Percentiles rank a stretch among this genome's conserved stretches.
Conservation (phyloP, 2,888 invertebrate species). For the Stenotaenia linearis region DNA sequence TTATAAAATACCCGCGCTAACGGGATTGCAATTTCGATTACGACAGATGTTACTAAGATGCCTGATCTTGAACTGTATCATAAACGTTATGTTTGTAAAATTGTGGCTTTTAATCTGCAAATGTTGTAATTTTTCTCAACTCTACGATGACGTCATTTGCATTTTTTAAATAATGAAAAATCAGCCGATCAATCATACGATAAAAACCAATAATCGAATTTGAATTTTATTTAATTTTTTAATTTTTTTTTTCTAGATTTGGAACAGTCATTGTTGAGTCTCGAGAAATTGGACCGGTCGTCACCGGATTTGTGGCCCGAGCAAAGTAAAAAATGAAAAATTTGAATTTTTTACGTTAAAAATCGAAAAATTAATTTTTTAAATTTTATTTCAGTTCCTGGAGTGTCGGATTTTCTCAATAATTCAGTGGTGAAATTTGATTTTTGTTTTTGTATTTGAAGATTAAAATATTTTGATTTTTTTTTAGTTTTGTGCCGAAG, state of each 20-base stretch:
- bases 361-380: too few relatives aligned
- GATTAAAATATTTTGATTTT: neutral
- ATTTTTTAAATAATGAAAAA: neutral
- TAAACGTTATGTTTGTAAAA: neutral
- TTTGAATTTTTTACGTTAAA: too few relatives aligned
- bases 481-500: conserved; percentile 31
- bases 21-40: neutral
- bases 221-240: neutral
- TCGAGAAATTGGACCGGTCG: conserved; percentile 86
- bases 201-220: too few relatives aligned
- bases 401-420: conserved; percentile 71
- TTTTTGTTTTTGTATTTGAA: neutral
- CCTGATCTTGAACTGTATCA: neutral
- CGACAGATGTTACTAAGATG: neutral
- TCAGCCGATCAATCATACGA: too few relatives aligned
- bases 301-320: conserved; percentile 96
- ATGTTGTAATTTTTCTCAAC: neutral
- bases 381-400: conserved; percentile 76
- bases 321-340: conserved; percentile 64
- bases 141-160: neutral
- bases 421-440: conserved; percentile 27
- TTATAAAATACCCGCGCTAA: neutral
- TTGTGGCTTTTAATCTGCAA: neutral
- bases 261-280: conserved; percentile 74
- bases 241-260: conserved; percentile 43